Conservation (phyloP, 2,797 vertebrate species). For the Ptychadena robeensis region DNA sequence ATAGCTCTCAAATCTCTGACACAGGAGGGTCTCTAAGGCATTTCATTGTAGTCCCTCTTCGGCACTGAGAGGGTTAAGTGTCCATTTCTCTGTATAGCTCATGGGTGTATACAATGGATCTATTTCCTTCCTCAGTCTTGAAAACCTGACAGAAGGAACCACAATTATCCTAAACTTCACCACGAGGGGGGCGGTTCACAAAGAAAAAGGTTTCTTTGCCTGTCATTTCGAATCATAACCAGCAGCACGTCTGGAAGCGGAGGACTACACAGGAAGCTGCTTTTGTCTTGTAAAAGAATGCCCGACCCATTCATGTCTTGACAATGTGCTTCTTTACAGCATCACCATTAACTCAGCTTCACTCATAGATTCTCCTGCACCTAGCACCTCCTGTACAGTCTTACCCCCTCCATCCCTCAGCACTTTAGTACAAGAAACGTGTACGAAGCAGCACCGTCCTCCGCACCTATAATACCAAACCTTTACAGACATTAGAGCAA, state of each 20-base stretch:
- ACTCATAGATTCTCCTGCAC: constrained; percentile 59
- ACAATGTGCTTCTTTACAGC: constrained; percentile 61
- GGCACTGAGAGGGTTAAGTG: constrained; percentile 53
- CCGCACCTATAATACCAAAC: neutral
- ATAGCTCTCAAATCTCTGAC: constrained; percentile 38
- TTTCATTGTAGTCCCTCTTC: constrained; percentile 43
- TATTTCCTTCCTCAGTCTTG: constrained; percentile 56
- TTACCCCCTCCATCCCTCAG: constrained; percentile 57
- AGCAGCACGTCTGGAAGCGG: constrained; percentile 57
- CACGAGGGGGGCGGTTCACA: constrained; percentile 30
- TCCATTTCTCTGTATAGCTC: constrained; percentile 55
- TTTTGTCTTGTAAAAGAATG: constrained; percentile 61
- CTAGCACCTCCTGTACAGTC: constrained; percentile 57
- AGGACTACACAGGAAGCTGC: constrained; percentile 55
- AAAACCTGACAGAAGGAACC: constrained; percentile 44
- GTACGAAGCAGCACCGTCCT: constrained; percentile 16
- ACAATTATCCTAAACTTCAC: constrained; percentile 47
- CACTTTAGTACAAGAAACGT: constrained; percentile 39
- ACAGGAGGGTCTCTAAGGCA: constrained; percentile 46
- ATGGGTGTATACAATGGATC: constrained; percentile 52
- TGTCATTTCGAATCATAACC: constrained; percentile 59
- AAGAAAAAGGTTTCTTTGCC: constrained; percentile 56
- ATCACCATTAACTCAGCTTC: constrained; percentile 63
- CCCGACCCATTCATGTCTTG: constrained; percentile 62
- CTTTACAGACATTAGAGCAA: constrained; percentile 1